phyloP scores from a whole-genome alignment of 2,888 invertebrate genomes.

The Acleris holmiana region DNA sequence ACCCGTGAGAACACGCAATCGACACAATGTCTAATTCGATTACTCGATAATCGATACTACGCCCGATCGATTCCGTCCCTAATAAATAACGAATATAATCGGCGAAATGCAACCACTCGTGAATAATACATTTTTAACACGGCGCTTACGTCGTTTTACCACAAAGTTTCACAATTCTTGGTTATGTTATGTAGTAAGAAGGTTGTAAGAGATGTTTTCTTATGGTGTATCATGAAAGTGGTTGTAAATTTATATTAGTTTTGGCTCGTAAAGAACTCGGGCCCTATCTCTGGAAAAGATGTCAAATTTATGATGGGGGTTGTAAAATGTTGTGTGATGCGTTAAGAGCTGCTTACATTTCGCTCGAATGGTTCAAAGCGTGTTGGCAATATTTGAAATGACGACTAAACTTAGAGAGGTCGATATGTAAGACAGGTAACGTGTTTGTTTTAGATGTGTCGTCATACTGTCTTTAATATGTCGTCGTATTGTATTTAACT shows the following conservation, averaged over 20 bases:
- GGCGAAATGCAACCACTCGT: slow-evolving; percentile 52
- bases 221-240: slow-evolving; percentile 2
- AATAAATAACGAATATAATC: slow-evolving; percentile 43
- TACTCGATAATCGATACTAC: slow-evolving; percentile 53
- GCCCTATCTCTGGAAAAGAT: slow-evolving; percentile 48
- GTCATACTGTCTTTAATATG: too few species aligned
- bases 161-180: background rate
- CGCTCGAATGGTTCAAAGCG: background rate
- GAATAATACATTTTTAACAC: slow-evolving; percentile 53
- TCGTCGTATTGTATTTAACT: too few species aligned
- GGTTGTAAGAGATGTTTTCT: slow-evolving; percentile 26
- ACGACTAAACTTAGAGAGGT: too few species aligned
- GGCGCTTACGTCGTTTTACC: slow-evolving; percentile 8
- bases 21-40: slow-evolving; percentile 49
- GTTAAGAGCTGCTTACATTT: slow-evolving; percentile 6
- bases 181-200: slow-evolving; percentile 41
- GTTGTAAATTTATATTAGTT: slow-evolving; percentile 67
- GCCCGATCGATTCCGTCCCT: slow-evolving; percentile 48
- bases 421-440: too few species aligned
- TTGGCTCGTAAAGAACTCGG: slow-evolving; percentile 72
- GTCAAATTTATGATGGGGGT: slow-evolving; percentile 20
- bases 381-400: background rate
- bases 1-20: slow-evolving; percentile 48
- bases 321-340: slow-evolving; percentile 1
- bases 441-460: too few species aligned